A percentile compares a stretch with the other conserved stretches of the same genome.
Evolutionary conservation across 2,888 invertebrate genomes (phyloP).

Genomic region (Tortricodes alternella): DNA sequence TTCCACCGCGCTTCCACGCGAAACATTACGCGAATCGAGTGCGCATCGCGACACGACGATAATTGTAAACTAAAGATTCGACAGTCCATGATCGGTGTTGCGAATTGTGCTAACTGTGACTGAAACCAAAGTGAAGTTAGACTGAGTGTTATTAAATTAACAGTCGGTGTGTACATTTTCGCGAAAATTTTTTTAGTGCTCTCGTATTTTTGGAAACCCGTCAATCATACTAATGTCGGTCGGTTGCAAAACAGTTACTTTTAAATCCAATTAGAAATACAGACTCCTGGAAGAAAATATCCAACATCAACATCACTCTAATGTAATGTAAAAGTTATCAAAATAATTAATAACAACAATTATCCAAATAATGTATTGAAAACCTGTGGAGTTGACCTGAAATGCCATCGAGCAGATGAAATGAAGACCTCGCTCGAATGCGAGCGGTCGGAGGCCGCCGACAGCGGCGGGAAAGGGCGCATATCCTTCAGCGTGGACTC

Average conservation of each 20-base stretch:
- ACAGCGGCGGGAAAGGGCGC: conserved; percentile 83
- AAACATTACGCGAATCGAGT: conserved; percentile 63
- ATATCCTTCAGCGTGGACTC: conserved; percentile 90
- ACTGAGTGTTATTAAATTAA: conserved; percentile 47
- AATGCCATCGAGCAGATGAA: conserved; percentile 74
- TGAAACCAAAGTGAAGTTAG: conserved; percentile 34
- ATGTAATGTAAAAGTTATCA: no score
- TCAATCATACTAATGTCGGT: neutral
- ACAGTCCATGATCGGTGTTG: conserved; percentile 39
- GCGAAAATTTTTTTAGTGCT: neutral
- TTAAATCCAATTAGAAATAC: conserved; percentile 8
- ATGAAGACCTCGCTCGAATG: conserved; percentile 81
- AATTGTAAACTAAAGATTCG: conserved; percentile 33
- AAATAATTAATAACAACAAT: no score
- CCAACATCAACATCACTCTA: no score
- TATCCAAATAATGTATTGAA: conserved; percentile 38
- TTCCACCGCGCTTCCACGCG: conserved; percentile 78
- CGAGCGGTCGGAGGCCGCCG: conserved; percentile 77
- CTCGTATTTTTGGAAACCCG: neutral
- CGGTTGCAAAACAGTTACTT: no score
- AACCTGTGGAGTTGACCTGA: conserved; percentile 41
- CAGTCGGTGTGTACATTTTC: conserved; percentile 36
- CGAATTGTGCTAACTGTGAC: conserved; percentile 53
- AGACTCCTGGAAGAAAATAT: no score
- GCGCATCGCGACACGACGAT: conserved; percentile 40